These are phyloP conservation scores for Mionectes macconnelli DNA, from an alignment of 2,113 vertebrate genomes.

Conservation along the genomic window DNA sequence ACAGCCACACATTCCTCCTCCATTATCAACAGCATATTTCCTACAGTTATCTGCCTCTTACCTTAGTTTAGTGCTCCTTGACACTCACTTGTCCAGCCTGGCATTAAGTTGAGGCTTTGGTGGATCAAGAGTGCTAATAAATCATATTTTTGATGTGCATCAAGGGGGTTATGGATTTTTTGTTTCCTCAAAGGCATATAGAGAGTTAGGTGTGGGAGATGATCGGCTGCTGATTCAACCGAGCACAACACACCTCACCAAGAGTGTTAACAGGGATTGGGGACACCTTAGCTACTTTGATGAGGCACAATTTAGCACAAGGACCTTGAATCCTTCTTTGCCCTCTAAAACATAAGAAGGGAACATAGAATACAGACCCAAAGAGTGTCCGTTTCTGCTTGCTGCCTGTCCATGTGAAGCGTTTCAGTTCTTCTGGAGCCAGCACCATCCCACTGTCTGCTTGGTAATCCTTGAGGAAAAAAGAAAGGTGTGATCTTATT, in stretches of 20 bases:
- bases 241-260: not conserved
- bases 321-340: not conserved
- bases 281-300: not conserved
- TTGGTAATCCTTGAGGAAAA: slow-evolving; percentile 79
- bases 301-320: not conserved
- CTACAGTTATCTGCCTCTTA: not conserved
- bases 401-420: slow-evolving; percentile 77
- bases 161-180: not conserved
- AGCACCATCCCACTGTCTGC: slow-evolving; percentile 83
- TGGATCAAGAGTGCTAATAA: not conserved
- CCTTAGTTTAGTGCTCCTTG: not conserved
- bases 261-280: not conserved
- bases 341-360: not conserved
- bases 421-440: slow-evolving; percentile 82
- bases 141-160: not conserved
- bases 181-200: not conserved
- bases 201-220: not conserved
- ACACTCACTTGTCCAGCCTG: not conserved
- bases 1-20: not conserved
- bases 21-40: not conserved
- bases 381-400: slow-evolving; percentile 71
- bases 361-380: slow-evolving; percentile 51
- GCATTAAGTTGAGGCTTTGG: not conserved
- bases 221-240: not conserved
- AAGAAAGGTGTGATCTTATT: not conserved